Percentiles rank a stretch among this genome's conserved stretches.
phyloP scores from a whole-genome alignment of 2,888 invertebrate genomes.

The Icerya purchasi region DNA sequence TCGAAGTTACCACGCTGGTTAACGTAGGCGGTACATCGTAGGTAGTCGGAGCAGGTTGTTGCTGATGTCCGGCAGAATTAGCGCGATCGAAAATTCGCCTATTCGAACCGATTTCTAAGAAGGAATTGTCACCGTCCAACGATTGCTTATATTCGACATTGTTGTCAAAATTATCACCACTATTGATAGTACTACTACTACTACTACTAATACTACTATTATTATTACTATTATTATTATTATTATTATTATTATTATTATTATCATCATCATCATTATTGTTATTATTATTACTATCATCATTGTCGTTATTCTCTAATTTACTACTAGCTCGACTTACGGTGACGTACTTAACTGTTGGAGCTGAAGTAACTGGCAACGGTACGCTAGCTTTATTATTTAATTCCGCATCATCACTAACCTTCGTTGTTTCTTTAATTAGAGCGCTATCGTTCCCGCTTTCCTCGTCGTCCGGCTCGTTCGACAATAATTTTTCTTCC shows the following conservation, averaged over 20 bases:
- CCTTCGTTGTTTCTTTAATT: not conserved
- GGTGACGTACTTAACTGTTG: not conserved
- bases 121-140: no score
- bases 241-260: not conserved
- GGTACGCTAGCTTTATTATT: not conserved
- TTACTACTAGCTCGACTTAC: not conserved
- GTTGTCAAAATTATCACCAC: not conserved
- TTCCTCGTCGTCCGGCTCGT: not conserved
- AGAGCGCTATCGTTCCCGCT: no score
- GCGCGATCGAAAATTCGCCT: not conserved
- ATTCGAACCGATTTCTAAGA: not conserved
- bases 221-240: not conserved
- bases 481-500: not conserved
- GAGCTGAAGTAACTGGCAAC: not conserved
- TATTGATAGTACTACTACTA: not conserved
- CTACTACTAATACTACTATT: not conserved
- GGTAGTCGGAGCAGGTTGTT: not conserved
- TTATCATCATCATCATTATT: not conserved
- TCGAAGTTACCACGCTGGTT: slow-evolving; percentile 28
- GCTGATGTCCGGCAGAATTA: not conserved
- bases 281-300: not conserved
- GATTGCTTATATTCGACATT: no score
- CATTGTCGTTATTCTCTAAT: not conserved
- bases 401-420: not conserved
- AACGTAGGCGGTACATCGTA: slow-evolving; percentile 22